Evolutionary conservation across 2,113 vertebrate species (phyloP), one percentile per base, ranked within the genome.

Genomic region (Recurvirostra avosetta): DNA sequence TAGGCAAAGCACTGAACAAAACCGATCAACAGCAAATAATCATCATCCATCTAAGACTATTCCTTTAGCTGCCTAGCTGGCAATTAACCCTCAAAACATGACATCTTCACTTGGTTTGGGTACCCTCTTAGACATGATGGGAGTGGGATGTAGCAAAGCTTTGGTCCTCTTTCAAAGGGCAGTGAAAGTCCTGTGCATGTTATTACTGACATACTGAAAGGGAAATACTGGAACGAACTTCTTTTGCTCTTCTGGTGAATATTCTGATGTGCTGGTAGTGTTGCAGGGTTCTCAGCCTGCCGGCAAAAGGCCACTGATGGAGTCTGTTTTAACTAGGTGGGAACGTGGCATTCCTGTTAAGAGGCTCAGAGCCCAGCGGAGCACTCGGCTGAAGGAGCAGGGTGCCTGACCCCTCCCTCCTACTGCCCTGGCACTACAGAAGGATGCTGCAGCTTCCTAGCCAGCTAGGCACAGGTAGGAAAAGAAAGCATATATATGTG

Each of bases 321-420:
- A 85, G 29, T 59, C 43, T 45, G 8, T 74, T 93, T 79, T 55
- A 71, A 36, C 6, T 18, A 45, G 45, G 19, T 78, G 61, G 26
- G 36, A 78, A 25, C 0, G 2, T 45, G 47, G 4, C 41, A 43
- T 85, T 83, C 38, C 45, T 58, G 5, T 45, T 43, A n/a, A 0
- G 15, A 71, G n/a, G 16, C 34, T 25, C 47, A 66, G 38, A 84
- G 29, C 27, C 47, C 63, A 77, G 6, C 47, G 47, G 38, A 63
- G 29, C 49, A 26, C 26, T 52, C 34, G 41, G 25, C 11, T 52
- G 71, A 73, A 73, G 58, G 21, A 70, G 41, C 9, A 65, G 30
- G 17, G 11, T 79, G 49, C 25, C 66, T 67, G 29, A 73, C 9
- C 11, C 10, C 5, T 66, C 15, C 12, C 16, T 74, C 0, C 0